Percentiles rank a stretch among this genome's conserved stretches.
Evolutionary conservation across 2,888 invertebrate species (phyloP).

Genomic region (Creontiades dilutus): DNA sequence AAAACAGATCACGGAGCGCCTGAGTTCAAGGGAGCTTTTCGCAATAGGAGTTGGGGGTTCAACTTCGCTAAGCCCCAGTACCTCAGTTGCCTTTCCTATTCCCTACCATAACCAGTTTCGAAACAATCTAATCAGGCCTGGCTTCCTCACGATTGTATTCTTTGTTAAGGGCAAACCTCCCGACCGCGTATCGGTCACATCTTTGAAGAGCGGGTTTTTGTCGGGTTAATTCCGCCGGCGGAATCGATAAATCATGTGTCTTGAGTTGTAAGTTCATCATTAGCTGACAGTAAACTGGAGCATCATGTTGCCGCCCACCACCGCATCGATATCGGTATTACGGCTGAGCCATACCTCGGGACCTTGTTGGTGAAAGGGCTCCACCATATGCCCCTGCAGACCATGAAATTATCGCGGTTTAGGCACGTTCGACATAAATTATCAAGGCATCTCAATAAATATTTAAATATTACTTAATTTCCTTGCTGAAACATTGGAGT

Average conservation of each 20-base stretch:
- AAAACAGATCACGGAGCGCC: conserved; percentile 58
- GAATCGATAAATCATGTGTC: neutral
- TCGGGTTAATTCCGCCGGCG: neutral
- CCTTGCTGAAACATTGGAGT: too few relatives aligned
- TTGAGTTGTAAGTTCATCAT: too few relatives aligned
- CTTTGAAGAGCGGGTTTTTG: neutral
- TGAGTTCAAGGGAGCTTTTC: conserved; percentile 62
- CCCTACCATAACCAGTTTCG: conserved; percentile 59
- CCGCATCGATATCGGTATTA: too few relatives aligned
- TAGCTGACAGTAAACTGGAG: too few relatives aligned
- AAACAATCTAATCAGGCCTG: conserved; percentile 53
- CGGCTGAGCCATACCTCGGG: too few relatives aligned
- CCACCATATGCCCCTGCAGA: too few relatives aligned
- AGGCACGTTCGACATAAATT: too few relatives aligned
- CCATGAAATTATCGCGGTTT: too few relatives aligned
- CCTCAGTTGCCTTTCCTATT: conserved; percentile 22
- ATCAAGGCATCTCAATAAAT: too few relatives aligned
- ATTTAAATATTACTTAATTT: too few relatives aligned
- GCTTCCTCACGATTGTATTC: conserved; percentile 57
- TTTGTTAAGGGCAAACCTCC: conserved; percentile 35
- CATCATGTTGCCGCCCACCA: too few relatives aligned
- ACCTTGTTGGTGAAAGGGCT: too few relatives aligned
- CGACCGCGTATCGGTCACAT: conserved; percentile 30
- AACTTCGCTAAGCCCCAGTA: conserved; percentile 25
- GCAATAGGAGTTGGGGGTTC: conserved; percentile 49